Conservation (phyloP, 2,888 invertebrate species). For the Phaonia tiefii region DNA sequence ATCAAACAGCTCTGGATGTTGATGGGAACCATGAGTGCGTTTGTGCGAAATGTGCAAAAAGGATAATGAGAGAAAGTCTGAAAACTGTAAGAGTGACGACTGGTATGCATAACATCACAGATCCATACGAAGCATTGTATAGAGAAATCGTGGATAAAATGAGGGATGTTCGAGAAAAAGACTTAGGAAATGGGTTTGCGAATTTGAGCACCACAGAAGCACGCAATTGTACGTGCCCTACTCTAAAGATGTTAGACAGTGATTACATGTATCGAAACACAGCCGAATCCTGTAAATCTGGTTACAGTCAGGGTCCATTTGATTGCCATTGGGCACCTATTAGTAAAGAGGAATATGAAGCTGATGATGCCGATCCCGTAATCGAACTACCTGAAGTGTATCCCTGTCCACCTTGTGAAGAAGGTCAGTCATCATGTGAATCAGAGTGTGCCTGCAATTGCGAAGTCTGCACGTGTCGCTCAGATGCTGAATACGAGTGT, state of each 20-base stretch:
- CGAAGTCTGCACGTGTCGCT: conserved; percentile 58
- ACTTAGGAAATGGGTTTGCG: neutral
- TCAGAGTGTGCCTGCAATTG: conserved; percentile 67
- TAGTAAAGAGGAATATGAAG: conserved; percentile 70
- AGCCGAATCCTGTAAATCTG: conserved; percentile 70
- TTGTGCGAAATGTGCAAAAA: conserved; percentile 69
- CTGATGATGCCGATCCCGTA: conserved; percentile 58
- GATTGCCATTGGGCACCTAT: conserved; percentile 73
- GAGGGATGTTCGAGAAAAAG: neutral
- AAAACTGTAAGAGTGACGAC: conserved; percentile 43
- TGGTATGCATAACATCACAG: conserved; percentile 22
- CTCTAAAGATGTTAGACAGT: conserved; percentile 69
- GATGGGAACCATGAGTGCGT: conserved; percentile 67
- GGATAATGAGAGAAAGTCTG: conserved; percentile 67
- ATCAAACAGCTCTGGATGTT: conserved; percentile 63
- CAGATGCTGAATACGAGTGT: conserved; percentile 45
- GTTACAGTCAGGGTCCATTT: conserved; percentile 74
- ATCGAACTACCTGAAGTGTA: conserved; percentile 71
- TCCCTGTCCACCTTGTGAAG: conserved; percentile 72
- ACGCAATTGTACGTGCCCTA: conserved; percentile 14
- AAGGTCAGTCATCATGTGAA: conserved; percentile 33
- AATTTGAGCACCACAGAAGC: neutral
- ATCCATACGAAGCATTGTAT: conserved; percentile 28
- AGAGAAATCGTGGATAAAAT: conserved; percentile 20
- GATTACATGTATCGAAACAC: conserved; percentile 69